Conservation (phyloP, 2,113 vertebrate species). For the Pandion haliaetus region DNA sequence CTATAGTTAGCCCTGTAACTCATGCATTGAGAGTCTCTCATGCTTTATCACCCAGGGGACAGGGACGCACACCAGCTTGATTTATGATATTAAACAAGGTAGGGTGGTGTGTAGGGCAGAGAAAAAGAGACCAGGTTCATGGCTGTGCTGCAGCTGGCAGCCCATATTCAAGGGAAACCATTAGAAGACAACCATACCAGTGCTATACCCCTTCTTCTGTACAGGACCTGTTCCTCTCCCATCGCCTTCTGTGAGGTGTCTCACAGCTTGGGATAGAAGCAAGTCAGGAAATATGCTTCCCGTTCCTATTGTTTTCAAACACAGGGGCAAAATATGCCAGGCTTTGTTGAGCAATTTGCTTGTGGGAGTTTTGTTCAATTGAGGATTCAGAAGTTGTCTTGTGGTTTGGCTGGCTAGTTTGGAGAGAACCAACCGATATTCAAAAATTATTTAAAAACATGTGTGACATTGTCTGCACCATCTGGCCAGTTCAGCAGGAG, state of each 20-base stretch:
- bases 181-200: fast-evolving
- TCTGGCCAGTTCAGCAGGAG: neutral
- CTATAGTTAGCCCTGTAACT: neutral
- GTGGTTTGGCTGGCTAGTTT: constrained; percentile 3
- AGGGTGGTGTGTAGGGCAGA: neutral
- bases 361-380: neutral
- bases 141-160: neutral
- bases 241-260: neutral
- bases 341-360: constrained; percentile 32
- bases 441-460: constrained; percentile 18
- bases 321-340: neutral
- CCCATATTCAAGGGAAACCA: neutral
- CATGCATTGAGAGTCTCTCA: neutral
- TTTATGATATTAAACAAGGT: neutral
- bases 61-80: neutral
- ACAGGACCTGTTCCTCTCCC: neutral
- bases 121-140: neutral
- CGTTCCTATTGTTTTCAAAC: neutral
- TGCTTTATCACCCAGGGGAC: neutral
- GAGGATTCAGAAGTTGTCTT: constrained; percentile 34
- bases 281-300: neutral
- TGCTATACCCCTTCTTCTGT: neutral
- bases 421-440: neutral
- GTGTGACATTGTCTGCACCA: neutral
- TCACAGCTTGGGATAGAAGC: neutral